A percentile compares a stretch with the other conserved stretches of the same genome.
Conservation (phyloP, 2,888 invertebrate species). For the Campoplex nolae region DNA sequence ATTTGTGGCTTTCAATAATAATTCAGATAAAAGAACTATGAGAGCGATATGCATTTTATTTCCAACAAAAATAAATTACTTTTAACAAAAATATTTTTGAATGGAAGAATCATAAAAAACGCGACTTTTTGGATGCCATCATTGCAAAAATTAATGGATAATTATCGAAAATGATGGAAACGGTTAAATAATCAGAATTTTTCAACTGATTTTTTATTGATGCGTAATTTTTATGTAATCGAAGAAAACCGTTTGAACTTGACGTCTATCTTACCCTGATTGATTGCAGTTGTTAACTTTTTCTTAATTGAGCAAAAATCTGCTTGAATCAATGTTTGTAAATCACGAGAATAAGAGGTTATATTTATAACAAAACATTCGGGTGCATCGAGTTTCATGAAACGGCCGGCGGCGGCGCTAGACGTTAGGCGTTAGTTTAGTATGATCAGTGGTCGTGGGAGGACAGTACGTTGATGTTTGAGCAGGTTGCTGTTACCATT, state of each 20-base stretch:
- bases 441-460: background rate
- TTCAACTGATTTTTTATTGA: background rate
- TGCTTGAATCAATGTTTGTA: background rate
- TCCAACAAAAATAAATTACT: background rate
- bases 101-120: background rate
- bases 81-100: background rate
- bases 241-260: background rate
- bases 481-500: background rate
- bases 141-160: background rate
- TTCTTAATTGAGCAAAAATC: background rate
- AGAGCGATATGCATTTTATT: background rate
- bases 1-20: too few relatives aligned
- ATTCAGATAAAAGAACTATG: background rate
- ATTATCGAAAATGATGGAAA: background rate
- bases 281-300: conserved; percentile 34
- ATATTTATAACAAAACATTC: conserved; percentile 13
- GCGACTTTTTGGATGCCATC: background rate
- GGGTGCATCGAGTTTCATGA: background rate
- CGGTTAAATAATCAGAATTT: background rate
- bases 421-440: background rate
- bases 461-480: background rate
- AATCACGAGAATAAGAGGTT: conserved; percentile 39
- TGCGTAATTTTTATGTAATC: too few relatives aligned
- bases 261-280: conserved; percentile 24
- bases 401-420: conserved; percentile 3